Conservation (phyloP, 2,113 vertebrate genomes). For the Gobio gobio region DNA sequence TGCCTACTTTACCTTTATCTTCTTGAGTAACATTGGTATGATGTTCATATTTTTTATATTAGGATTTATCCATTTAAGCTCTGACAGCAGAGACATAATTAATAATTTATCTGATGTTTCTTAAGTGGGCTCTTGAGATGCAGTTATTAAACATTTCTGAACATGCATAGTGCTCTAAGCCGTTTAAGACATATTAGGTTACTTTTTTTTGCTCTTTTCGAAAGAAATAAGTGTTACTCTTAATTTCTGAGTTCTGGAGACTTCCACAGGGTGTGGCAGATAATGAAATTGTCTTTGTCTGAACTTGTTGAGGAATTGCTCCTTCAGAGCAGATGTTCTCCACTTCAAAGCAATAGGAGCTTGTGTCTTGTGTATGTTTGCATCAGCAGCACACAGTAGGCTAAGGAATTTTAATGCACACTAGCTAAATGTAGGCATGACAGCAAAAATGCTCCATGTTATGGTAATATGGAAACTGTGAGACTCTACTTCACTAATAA, state of each 20-base stretch:
- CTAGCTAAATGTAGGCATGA: not conserved
- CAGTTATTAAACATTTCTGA: not conserved
- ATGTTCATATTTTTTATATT: not conserved
- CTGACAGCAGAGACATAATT: not conserved
- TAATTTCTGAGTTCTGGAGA: not conserved
- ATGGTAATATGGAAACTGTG: not conserved
- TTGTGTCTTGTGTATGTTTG: not conserved
- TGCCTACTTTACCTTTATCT: not conserved
- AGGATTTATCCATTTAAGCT: not conserved
- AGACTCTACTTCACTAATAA: not conserved
- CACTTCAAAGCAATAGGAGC: not conserved
- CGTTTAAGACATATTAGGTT: not conserved
- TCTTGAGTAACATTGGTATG: not conserved
- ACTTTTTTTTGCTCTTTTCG: not conserved
- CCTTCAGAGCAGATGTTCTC: conserved; percentile 31
- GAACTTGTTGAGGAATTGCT: conserved; percentile 73
- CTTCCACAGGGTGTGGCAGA: conserved; percentile 64
- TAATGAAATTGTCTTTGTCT: conserved; percentile 63
- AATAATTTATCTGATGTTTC: not conserved
- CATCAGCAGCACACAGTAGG: not conserved
- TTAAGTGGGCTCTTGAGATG: not conserved
- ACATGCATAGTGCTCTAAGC: not conserved
- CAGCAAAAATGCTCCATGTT: not conserved
- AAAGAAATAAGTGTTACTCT: not conserved
- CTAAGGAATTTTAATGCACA: not conserved